Base-by-base conservation (phyloP, 1,140 invertebrate genomes). In the Megalonaias nervosa region DNA sequence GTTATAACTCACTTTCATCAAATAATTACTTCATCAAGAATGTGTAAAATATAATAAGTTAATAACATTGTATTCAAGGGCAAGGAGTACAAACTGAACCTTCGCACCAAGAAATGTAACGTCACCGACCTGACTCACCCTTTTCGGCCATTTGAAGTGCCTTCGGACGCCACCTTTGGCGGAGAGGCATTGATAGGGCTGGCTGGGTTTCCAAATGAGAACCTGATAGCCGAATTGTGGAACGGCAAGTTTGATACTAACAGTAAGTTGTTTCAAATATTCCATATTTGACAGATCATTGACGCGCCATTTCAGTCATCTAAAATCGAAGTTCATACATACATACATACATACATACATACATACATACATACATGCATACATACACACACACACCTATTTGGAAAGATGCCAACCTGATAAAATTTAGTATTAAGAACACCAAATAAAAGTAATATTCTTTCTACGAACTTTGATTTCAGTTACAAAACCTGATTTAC, bases 121-220 rank as follows among this genome's bases (percentile, higher is more conserved):
- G 81, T 84, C 3, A 84, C 83, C 13, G 48, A 72, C 56, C 70
- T 89, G 12, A 84, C 79, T 19, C 69, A 84, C 57, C 87, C 87
- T 67, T 89, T 88, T 80, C 81, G 87, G 61, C 82, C 82, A 5
- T 82, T 84, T 64, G 87, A 85, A 21, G 74, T 89, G 9, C 88
- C 87, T 56, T 70, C 84, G 14, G 75, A 83, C 23, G 87, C 86
- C 48, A 82, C 82, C 38, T 87, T 84, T 69, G 56, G 75, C 4
- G 87, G 86, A 38, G 80, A 86, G 56, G 86, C 82, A 23, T 85
- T 83, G 62, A 65, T 89, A 21, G 88, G 88, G 1, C 82, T 84
- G 26, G 81, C 85, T 66, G 85, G 85, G 62, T 70, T 84, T 21
- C 83, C 85, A 1, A 80, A 81, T 38, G 86, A 87, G 26, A 71